Percentiles rank a stretch among this genome's conserved stretches.
phyloP scores from a whole-genome alignment of 2,113 vertebrate genomes.

The Xenopus borealis region DNA sequence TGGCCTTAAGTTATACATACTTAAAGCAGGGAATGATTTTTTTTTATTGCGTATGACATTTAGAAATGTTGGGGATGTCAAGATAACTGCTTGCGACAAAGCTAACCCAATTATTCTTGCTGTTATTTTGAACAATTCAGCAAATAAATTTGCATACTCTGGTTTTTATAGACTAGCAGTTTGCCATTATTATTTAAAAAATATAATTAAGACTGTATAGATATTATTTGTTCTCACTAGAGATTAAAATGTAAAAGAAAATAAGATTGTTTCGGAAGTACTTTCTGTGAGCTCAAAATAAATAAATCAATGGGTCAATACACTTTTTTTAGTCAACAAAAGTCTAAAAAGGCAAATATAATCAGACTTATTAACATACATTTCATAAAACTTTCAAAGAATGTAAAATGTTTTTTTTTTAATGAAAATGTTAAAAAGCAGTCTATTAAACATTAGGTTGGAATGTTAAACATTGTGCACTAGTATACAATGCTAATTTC shows the following conservation, averaged over 20 bases:
- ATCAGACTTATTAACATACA: no score
- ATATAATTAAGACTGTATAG: constrained; percentile 15
- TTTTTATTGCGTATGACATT: constrained; percentile 27
- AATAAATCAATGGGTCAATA: constrained; percentile 1
- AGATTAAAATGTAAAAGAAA: constrained; percentile 18
- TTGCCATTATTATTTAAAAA: constrained; percentile 20
- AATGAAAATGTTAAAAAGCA: no score
- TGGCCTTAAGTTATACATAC: constrained; percentile 22
- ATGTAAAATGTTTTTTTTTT: no score
- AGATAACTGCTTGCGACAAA: constrained; percentile 18
- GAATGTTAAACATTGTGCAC: no score
- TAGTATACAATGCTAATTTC: no score
- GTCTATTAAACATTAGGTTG: no score
- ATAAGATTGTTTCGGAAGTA: constrained; percentile 3
- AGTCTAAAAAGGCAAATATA: background rate
- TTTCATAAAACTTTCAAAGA: no score
- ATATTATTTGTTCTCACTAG: background rate
- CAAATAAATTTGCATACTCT: constrained; percentile 15
- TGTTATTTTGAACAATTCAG: constrained; percentile 14
- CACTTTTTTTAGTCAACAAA: background rate
- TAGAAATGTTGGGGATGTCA: constrained; percentile 17
- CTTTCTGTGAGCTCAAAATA: background rate
- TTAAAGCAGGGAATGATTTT: constrained; percentile 17
- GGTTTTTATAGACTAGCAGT: constrained; percentile 18
- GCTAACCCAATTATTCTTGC: constrained; percentile 12